Conservation (phyloP, 2,888 invertebrate genomes). For the Hydraecia micacea region DNA sequence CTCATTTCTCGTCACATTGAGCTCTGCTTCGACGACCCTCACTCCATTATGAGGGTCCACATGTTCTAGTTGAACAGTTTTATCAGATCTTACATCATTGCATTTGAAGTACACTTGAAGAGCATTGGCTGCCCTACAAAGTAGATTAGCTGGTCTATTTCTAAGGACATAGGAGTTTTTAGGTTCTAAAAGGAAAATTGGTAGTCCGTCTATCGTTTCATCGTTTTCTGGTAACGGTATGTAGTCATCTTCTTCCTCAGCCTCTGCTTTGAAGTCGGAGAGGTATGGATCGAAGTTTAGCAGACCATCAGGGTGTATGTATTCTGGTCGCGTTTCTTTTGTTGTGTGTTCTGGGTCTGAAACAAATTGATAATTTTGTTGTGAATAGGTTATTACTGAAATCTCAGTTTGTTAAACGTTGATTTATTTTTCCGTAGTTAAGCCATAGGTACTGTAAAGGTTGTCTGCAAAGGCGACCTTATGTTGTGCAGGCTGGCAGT, state of each 20-base stretch:
- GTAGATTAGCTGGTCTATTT: conserved; percentile 96
- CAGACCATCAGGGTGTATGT: conserved; percentile 86
- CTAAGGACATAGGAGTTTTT: conserved; percentile 96
- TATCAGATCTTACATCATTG: conserved; percentile 91
- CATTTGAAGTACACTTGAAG: conserved; percentile 95
- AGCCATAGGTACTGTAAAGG: neutral
- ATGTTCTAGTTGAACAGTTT: conserved; percentile 92
- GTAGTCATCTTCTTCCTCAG: conserved; percentile 88
- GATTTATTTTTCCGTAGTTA: neutral
- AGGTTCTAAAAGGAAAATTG: conserved; percentile 96
- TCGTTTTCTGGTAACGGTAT: conserved; percentile 89
- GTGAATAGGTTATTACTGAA: neutral
- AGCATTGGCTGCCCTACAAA: conserved; percentile 97
- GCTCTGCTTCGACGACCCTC: conserved; percentile 93
- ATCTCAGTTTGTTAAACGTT: neutral
- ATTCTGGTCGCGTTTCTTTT: conserved; percentile 85
- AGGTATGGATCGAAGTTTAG: conserved; percentile 86
- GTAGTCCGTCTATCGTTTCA: conserved; percentile 92
- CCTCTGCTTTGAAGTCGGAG: conserved; percentile 84
- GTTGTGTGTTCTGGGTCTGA: conserved; percentile 84
- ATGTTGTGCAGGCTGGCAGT: neutral
- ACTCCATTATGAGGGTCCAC: conserved; percentile 95
- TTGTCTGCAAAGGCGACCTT: neutral
- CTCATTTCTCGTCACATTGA: conserved; percentile 94
- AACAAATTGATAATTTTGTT: conserved; percentile 62